These are phyloP conservation scores for Myoxocephalus aenaeus DNA, from an alignment of 2,797 vertebrate genomes.

Conservation along the genomic window DNA sequence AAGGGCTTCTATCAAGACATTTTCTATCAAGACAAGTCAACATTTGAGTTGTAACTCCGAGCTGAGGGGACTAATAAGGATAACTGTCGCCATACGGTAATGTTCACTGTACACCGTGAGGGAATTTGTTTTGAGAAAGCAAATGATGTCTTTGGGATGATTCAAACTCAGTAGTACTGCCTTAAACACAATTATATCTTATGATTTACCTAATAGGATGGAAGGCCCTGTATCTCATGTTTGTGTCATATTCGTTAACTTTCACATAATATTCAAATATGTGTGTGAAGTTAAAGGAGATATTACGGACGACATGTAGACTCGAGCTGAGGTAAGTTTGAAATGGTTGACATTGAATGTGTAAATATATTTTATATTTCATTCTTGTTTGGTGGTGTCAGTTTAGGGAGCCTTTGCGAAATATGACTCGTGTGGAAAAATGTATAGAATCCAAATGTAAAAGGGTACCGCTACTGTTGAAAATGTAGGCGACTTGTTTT, in stretches of 20 bases:
- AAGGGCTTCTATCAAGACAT: conserved; percentile 76
- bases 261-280: conserved; percentile 43
- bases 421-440: conserved; percentile 26
- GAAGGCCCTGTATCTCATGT: conserved; percentile 42
- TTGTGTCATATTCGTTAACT: conserved; percentile 48
- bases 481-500: conserved; percentile 15
- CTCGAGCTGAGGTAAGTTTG: background rate
- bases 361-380: conserved; percentile 73
- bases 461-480: conserved; percentile 16
- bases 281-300: conserved; percentile 36
- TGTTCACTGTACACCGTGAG: conserved; percentile 36
- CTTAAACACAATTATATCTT: conserved; percentile 69
- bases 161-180: conserved; percentile 75
- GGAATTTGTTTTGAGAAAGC: conserved; percentile 14
- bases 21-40: conserved; percentile 11
- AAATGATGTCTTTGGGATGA: conserved; percentile 64
- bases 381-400: conserved; percentile 46
- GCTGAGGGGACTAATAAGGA: conserved; percentile 22
- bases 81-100: conserved; percentile 40
- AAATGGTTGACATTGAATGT: conserved; percentile 41
- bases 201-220: conserved; percentile 44
- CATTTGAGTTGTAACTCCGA: conserved; percentile 40
- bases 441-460: conserved; percentile 23
- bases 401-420: conserved; percentile 46
- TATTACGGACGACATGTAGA: background rate